Base-by-base conservation (phyloP, 2,888 invertebrate species). In the Arctia plantaginis region DNA sequence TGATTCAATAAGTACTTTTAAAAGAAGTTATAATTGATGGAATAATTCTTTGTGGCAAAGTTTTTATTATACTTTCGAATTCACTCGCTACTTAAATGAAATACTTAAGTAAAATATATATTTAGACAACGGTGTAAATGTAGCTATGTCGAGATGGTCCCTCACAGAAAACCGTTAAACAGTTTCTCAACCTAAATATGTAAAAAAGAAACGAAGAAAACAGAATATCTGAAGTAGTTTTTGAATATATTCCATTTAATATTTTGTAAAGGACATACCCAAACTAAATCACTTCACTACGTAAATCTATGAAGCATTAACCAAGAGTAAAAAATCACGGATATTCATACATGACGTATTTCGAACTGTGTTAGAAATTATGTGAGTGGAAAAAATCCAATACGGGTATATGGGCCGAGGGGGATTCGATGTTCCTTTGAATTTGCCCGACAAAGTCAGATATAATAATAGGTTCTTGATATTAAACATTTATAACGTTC, bases 301-400 rank as follows among this genome's bases (percentile, higher is more conserved):
- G 66, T 76, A 70, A 78, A 73, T 66, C 41, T 23, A 27, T 62
- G 68, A 73, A 72, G 81, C 75, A 74, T 76, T 77, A 75, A 75
- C 67, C 65, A 66, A 70, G 64, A 47, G 74, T 70, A 77, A 82
- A 39, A 76, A 67, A 68, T 62, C 23, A 39, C 66, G 69, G 30
- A 66, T 67, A 59, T 75, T 75, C 27, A 67, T 33, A 72, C 70
- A 66, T 73, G 73, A 75, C 74, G 41, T 66, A 62, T 75, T 73
- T 67, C 67, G 66, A 59, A 55, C 67, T 76, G 65, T 73, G 64
- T 80, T 69, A 71, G 33, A 59, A 82, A 79, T 76, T 81, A 83
- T 79, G 72, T 76, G 77, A 82, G 77, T 81, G 77, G 76, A 82
- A 82, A 39, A 70, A 72, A 74, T 77, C 75, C 72, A 75, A 80